These are phyloP conservation scores for Hepsetus odoe DNA, from an alignment of 2,113 vertebrate genomes.

Conservation along the genomic window DNA sequence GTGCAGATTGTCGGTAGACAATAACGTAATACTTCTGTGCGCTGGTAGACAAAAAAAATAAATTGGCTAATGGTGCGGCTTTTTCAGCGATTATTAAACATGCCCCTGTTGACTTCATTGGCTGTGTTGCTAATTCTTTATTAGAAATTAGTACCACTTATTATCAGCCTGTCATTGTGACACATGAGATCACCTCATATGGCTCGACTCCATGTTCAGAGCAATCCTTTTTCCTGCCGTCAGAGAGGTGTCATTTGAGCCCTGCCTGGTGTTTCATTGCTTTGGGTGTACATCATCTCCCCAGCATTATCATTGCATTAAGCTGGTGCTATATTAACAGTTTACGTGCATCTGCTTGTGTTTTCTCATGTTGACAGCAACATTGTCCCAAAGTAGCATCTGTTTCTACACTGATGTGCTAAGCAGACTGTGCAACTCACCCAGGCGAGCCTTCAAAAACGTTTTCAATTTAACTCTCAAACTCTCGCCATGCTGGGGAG, in stretches of 20 bases:
- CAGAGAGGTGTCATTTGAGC: background rate
- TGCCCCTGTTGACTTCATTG: constrained; percentile 14
- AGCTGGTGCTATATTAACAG: constrained; percentile 36
- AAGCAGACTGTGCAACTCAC: constrained; percentile 58
- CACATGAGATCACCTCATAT: background rate
- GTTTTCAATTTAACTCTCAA: constrained; percentile 58
- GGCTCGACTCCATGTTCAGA: background rate
- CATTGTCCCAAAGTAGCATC: constrained; percentile 56
- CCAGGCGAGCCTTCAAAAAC: constrained; percentile 54
- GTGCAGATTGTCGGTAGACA: constrained; percentile 32
- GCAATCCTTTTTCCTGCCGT: background rate
- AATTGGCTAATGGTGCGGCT: background rate
- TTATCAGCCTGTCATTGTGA: constrained; percentile 16
- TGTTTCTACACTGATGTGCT: constrained; percentile 52
- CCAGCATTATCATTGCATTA: background rate
- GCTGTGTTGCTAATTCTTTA: constrained; percentile 17
- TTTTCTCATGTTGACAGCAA: constrained; percentile 50
- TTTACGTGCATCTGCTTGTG: constrained; percentile 55
- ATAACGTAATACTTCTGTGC: constrained; percentile 38
- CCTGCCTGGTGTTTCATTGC: background rate
- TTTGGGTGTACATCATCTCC: background rate
- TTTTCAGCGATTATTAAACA: constrained; percentile 28
- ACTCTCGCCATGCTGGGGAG: constrained; percentile 54
- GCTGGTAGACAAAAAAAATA: background rate
- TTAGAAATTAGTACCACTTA: background rate